Evolutionary conservation across 2,888 invertebrate species (phyloP), one percentile per base, ranked within the genome.

Genomic region (Dicyrtomina minuta): DNA sequence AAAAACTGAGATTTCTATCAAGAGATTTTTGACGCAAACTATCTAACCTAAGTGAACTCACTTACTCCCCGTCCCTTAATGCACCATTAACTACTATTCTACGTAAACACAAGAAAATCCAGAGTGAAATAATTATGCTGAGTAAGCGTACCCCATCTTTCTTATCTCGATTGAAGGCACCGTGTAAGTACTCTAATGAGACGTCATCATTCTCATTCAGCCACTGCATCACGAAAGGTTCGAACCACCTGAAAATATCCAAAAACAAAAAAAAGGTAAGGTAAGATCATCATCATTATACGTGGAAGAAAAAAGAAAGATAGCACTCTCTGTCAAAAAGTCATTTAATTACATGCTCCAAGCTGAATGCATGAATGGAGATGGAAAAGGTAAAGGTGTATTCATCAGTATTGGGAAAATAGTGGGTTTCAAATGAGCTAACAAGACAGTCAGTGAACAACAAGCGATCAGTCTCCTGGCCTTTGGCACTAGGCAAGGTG

Each of bases 141-240:
- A 33, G n/a, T n/a, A n/a, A n/a, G 60, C 79, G 78, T 83, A 95
- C 95, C 84, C 92, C 92, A 82, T 95, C 95, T 83, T 93, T 91
- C 83, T 93, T 93, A 85, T 99, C 98, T 82, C 97, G 89, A 82
- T 92, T 95, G 83, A 98, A 99, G 79, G 99, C 99, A 83, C 97
- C 96, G 82, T 98, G 93, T 76, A 99, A 89, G 84, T 98, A 99
- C 83, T 99, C 99, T 80, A 99, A 86, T 0, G 97, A 98, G 1
- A 99, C 97, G 79, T 98, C 98, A 81, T 99, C 99, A 82, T 99
- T 99, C 83, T 99, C 99, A 81, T 98, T 98, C 49, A 99, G 87
- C 99, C 99, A 99, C 82, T 98, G 98, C 98, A 99, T 99, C 53
- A 99, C 99, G 83, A 99, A 99, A n/a, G 98, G 97, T 82, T 98